These are phyloP conservation scores for Mus caroli DNA, from an alignment of 2,797 vertebrate species.

Conservation along the genomic window DNA sequence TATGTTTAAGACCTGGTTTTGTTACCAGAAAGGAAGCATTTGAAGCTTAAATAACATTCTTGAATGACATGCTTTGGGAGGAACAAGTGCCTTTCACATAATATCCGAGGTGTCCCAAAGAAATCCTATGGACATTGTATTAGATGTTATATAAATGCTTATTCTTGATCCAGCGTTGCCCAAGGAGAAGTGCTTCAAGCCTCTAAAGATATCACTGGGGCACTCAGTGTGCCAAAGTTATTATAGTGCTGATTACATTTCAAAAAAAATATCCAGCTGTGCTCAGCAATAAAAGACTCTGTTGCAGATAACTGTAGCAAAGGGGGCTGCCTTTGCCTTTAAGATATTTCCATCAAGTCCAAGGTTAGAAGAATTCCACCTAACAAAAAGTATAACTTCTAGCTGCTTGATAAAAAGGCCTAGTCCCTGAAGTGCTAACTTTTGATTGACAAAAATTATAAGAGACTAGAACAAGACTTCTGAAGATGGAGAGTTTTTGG, in stretches of 20 bases:
- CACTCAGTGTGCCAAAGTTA: constrained; percentile 26
- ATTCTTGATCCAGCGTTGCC: constrained; percentile 51
- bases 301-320: constrained; percentile 63
- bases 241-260: constrained; percentile 64
- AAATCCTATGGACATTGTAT: constrained; percentile 18
- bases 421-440: constrained; percentile 49
- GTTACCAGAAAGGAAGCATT: constrained; percentile 42
- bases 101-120: constrained; percentile 35
- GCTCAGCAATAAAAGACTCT: constrained; percentile 66
- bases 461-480: constrained; percentile 54
- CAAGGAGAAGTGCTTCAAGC: constrained; percentile 10
- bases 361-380: constrained; percentile 51
- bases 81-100: neutral
- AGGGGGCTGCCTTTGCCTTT: constrained; percentile 62
- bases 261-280: constrained; percentile 72
- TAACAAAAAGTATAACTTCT: constrained; percentile 52
- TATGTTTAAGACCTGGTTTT: constrained; percentile 41
- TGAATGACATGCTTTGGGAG: constrained; percentile 37
- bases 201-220: constrained; percentile 44
- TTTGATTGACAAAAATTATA: constrained; percentile 65
- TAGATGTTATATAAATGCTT: neutral
- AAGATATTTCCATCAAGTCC: constrained; percentile 55
- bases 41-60: constrained; percentile 33
- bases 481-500: constrained; percentile 33
- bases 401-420: constrained; percentile 57